These are phyloP conservation scores for Eulemur albifrons DNA, from an alignment of 2,797 vertebrate species.

Conservation along the genomic window DNA sequence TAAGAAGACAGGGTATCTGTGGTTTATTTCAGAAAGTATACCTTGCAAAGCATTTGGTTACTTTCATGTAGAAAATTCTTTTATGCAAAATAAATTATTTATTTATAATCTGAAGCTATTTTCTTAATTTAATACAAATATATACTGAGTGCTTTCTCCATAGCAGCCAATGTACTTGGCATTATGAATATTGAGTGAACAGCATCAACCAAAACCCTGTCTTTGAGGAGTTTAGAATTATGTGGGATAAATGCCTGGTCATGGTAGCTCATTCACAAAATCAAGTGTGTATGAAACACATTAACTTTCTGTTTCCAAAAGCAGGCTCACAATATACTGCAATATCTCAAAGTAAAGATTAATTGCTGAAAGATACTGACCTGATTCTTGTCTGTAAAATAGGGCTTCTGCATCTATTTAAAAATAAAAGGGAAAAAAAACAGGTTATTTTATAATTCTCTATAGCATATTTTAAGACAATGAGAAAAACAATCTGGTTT, in stretches of 20 bases:
- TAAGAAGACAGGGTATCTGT: neutral
- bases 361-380: constrained; percentile 39
- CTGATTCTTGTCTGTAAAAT: neutral
- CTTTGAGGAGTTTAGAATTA: neutral
- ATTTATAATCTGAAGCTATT: neutral
- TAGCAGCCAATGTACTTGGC: neutral
- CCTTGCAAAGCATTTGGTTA: neutral
- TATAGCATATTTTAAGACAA: constrained; percentile 12
- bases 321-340: neutral
- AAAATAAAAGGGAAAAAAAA: neutral
- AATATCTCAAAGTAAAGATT: neutral
- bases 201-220: neutral
- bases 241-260: neutral
- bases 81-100: neutral
- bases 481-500: neutral
- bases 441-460: constrained; percentile 3
- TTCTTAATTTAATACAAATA: neutral
- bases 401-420: constrained; percentile 33
- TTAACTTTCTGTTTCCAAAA: neutral
- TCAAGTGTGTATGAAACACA: neutral
- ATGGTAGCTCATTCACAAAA: neutral
- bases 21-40: neutral
- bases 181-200: neutral
- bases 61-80: neutral
- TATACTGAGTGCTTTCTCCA: neutral